phyloP scores from a whole-genome alignment of 2,113 vertebrate genomes.

The Chaetorhynchus papuensis region DNA sequence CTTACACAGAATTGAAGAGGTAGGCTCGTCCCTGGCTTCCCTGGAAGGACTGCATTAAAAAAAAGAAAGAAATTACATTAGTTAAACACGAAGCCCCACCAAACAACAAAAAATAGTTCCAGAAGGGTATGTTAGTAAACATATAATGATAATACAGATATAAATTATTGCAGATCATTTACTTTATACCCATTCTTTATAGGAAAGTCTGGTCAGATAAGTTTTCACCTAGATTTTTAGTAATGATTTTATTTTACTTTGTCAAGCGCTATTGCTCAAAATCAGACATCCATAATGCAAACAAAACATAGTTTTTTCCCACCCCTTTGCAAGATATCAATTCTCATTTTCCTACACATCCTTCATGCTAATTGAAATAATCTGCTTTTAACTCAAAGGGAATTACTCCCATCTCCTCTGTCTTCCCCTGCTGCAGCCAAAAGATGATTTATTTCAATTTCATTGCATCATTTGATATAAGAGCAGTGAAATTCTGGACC shows the following conservation, averaged over 20 bases:
- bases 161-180: not conserved
- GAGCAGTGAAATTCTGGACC: not conserved
- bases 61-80: not conserved
- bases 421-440: not conserved
- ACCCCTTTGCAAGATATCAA: not conserved
- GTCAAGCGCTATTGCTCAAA: not conserved
- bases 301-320: not conserved
- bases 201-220: not conserved
- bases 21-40: conserved; percentile 98
- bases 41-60: conserved; percentile 89
- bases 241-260: not conserved
- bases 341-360: not conserved
- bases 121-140: not conserved
- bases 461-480: not conserved
- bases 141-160: not conserved
- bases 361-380: not conserved
- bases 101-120: not conserved
- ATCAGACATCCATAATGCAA: not conserved
- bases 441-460: not conserved
- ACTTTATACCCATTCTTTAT: not conserved
- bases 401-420: not conserved
- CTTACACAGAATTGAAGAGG: conserved; percentile 99
- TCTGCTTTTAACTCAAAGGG: not conserved
- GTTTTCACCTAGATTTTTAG: not conserved
- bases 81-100: not conserved